Evolutionary conservation across 1,140 invertebrate species (phyloP).

Genomic region (Tenebrio molitor): DNA sequence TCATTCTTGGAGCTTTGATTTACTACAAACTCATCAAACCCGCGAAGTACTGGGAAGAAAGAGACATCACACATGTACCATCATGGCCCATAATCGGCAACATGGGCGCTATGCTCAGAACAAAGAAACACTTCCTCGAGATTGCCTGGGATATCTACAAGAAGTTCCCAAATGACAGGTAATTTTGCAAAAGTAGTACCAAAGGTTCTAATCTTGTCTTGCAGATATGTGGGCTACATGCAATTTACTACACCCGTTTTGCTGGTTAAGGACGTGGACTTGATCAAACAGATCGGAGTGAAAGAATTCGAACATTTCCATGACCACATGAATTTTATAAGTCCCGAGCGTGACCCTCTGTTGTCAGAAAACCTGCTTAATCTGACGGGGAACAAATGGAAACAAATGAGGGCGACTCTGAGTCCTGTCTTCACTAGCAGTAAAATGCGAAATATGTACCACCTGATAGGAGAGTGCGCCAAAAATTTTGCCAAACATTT

Average conservation of each 20-base stretch:
- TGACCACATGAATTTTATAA: slow-evolving; percentile 44
- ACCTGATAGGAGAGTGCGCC: slow-evolving; percentile 60
- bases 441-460: slow-evolving; percentile 66
- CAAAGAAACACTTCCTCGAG: slow-evolving; percentile 1
- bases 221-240: not conserved
- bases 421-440: slow-evolving; percentile 65
- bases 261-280: slow-evolving; percentile 71
- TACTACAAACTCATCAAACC: slow-evolving; percentile 28
- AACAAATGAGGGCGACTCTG: slow-evolving; percentile 63
- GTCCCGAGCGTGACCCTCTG: slow-evolving; percentile 56
- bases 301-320: slow-evolving; percentile 66
- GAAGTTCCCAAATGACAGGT: slow-evolving; percentile 21
- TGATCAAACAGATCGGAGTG: slow-evolving; percentile 60
- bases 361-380: slow-evolving; percentile 57
- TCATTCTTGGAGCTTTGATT: slow-evolving; percentile 15
- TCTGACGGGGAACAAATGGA: slow-evolving; percentile 63
- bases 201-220: not conserved
- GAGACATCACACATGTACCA: not conserved
- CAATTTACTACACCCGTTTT: slow-evolving; percentile 69
- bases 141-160: not conserved
- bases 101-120: not conserved
- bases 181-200: too few species aligned
- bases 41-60: slow-evolving; percentile 3
- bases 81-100: slow-evolving; percentile 20
- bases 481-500: slow-evolving; percentile 61